phyloP scores from a whole-genome alignment of 1,140 invertebrate genomes.

The Drosophila santomea region DNA sequence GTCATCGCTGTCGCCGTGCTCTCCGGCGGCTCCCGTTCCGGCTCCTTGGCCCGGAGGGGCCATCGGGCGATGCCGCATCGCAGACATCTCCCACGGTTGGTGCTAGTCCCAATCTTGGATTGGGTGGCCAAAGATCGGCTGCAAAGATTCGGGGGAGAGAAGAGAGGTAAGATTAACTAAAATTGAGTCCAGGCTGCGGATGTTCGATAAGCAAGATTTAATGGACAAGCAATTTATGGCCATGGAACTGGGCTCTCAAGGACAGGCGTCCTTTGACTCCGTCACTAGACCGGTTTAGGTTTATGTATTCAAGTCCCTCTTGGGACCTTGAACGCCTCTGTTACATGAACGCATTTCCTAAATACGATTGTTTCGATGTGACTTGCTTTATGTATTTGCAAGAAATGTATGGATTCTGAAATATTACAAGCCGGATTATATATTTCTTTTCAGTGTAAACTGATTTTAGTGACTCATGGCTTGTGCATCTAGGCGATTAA shows the following conservation, averaged over 20 bases:
- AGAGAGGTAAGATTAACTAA: conserved; percentile 35
- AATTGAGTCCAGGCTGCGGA: conserved; percentile 33
- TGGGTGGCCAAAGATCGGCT: conserved; percentile 49
- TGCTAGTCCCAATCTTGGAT: conserved; percentile 47
- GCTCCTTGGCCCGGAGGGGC: conserved; percentile 82
- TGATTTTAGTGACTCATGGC: conserved; percentile 21
- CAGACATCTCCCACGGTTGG: conserved; percentile 84
- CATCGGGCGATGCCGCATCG: conserved; percentile 85
- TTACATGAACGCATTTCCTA: background rate
- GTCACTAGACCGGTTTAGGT: conserved; percentile 36
- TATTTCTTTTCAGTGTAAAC: background rate
- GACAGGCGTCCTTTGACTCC: conserved; percentile 67
- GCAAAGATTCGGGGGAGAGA: conserved; percentile 28
- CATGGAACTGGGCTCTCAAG: conserved; percentile 46
- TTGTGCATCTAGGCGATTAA: conserved; percentile 15
- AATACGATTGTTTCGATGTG: no score
- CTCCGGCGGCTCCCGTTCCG: conserved; percentile 60
- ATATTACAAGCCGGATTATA: no score
- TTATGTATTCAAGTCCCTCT: background rate
- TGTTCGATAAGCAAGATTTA: conserved; percentile 60
- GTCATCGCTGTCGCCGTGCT: conserved; percentile 88
- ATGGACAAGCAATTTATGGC: conserved; percentile 50
- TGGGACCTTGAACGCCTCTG: conserved; percentile 20
- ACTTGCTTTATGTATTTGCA: no score
- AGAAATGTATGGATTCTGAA: no score